These are phyloP conservation scores for Podotricha telesiphe DNA, from an alignment of 2,888 invertebrate species.

Conservation along the genomic window DNA sequence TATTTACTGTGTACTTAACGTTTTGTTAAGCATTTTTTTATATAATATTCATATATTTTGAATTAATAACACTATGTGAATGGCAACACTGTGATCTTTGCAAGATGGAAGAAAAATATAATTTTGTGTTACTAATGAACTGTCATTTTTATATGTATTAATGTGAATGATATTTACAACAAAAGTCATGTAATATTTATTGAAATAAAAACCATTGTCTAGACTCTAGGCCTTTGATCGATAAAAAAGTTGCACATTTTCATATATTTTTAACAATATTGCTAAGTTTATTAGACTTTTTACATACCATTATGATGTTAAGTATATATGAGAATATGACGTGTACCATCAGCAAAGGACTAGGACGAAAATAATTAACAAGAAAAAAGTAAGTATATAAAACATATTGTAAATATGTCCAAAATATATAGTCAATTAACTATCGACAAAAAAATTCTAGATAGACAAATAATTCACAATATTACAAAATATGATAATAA, in stretches of 20 bases:
- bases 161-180: conserved; percentile 15
- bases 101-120: background rate
- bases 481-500: background rate
- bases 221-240: background rate
- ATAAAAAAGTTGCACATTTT: conserved; percentile 8
- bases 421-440: background rate
- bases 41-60: background rate
- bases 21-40: conserved; percentile 9
- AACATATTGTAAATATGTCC: background rate
- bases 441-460: background rate
- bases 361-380: background rate
- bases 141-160: background rate
- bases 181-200: background rate
- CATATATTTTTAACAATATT: conserved; percentile 11
- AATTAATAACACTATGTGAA: background rate
- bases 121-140: background rate
- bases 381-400: background rate
- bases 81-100: background rate
- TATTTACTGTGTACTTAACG: conserved; percentile 28
- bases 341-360: conserved; percentile 25
- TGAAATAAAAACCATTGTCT: background rate
- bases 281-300: conserved; percentile 6
- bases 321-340: background rate
- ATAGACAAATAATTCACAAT: background rate
- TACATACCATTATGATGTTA: conserved; percentile 10